Evolutionary conservation across 35 echinoderm and acorn worm species (phyloP).

Genomic region (Ophiothrix spiculata): DNA sequence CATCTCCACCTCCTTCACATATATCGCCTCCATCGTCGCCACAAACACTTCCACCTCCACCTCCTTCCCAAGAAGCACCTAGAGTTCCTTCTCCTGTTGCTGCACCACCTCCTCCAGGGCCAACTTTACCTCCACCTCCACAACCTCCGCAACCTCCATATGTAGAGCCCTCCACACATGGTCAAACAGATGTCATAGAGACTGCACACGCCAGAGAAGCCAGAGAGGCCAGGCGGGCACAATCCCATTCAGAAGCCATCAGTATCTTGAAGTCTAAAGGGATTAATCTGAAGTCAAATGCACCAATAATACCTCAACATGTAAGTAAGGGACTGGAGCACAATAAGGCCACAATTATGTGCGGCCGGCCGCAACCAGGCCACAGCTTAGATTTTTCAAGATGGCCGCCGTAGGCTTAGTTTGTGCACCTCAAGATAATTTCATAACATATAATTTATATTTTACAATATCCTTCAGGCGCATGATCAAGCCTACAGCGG

Average conservation of each 20-base stretch:
- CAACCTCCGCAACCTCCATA: constrained; percentile 33
- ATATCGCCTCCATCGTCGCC: neutral
- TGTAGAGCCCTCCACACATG: neutral
- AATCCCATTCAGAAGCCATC: neutral
- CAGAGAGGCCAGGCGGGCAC: neutral
- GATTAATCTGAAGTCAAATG: neutral
- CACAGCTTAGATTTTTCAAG: too few relatives aligned
- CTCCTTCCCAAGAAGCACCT: neutral
- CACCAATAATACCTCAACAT: neutral
- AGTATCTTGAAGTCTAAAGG: constrained; percentile 4
- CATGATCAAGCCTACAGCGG: too few relatives aligned
- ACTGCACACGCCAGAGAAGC: neutral
- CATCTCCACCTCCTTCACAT: neutral
- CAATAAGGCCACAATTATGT: too few relatives aligned
- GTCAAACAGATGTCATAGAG: neutral
- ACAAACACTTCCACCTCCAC: neutral
- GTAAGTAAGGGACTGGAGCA: too few relatives aligned
- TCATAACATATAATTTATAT: too few relatives aligned
- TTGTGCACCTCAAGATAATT: too few relatives aligned
- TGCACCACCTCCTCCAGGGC: constrained; percentile 3
- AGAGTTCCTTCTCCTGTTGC: neutral
- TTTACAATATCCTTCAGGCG: too few relatives aligned
- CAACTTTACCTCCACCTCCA: constrained; percentile 37
- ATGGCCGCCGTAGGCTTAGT: too few relatives aligned
- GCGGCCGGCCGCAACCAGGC: too few relatives aligned